A percentile compares a stretch with the other conserved stretches of the same genome.
Evolutionary conservation across 2,113 vertebrate species (phyloP).

Genomic region (Apistogramma diplotaenia): DNA sequence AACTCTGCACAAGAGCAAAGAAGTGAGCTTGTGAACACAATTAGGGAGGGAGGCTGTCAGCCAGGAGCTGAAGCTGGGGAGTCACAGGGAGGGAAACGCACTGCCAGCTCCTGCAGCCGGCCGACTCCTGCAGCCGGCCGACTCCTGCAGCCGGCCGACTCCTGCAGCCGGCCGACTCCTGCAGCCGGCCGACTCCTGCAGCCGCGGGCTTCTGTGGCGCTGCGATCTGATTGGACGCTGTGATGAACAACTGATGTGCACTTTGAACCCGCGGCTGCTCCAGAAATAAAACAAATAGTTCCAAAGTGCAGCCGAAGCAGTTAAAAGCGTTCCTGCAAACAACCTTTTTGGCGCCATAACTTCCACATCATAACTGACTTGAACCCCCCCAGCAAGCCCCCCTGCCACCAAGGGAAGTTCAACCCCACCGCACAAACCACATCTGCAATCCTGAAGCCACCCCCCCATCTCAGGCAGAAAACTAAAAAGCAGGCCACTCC

Average conservation of each 20-base stretch:
- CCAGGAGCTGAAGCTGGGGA: not conserved
- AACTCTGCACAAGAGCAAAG: slow-evolving; percentile 23
- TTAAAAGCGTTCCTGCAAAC: not conserved
- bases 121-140: not conserved
- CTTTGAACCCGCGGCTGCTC: not conserved
- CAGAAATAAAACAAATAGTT: not conserved
- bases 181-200: not conserved
- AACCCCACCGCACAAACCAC: slow-evolving; percentile 7
- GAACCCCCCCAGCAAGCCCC: not conserved
- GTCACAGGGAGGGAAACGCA: too few species aligned
- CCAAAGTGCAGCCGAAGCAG: not conserved
- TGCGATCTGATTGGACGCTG: not conserved
- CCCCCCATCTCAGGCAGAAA: not conserved
- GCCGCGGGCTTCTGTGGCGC: not conserved
- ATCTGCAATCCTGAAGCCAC: slow-evolving; percentile 48
- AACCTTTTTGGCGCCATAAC: slow-evolving; percentile 2
- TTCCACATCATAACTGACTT: not conserved
- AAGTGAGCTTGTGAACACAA: slow-evolving; percentile 11
- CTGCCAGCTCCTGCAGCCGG: too few species aligned
- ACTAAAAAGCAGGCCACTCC: slow-evolving; percentile 52
- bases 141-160: not conserved
- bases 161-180: not conserved
- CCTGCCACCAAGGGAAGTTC: not conserved
- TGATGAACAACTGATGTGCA: not conserved
- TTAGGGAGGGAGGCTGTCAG: not conserved